phyloP scores from a whole-genome alignment of 2,113 vertebrate species.

The Dendrocopos noguchii region DNA sequence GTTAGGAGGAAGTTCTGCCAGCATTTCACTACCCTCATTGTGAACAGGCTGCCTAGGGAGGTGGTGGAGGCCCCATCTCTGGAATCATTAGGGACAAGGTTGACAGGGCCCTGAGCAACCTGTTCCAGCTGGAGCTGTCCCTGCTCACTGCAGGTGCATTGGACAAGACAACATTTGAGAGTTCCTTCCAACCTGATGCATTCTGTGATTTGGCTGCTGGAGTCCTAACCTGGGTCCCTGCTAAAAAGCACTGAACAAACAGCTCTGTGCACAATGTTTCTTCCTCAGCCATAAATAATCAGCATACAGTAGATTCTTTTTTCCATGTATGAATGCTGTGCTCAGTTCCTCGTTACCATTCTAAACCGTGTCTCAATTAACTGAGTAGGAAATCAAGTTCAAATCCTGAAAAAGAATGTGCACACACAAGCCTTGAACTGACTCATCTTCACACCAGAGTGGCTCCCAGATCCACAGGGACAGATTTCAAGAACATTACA shows the following conservation, averaged over 20 bases:
- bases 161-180: too few species aligned
- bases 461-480: background rate
- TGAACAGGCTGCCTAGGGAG: too few species aligned
- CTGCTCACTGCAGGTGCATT: too few species aligned
- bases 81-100: too few species aligned
- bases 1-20: too few species aligned
- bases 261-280: background rate
- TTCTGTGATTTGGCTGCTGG: background rate
- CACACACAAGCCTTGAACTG: background rate
- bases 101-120: too few species aligned
- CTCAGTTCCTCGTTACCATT: background rate
- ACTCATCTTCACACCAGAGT: background rate
- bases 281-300: background rate
- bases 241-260: background rate
- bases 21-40: too few species aligned
- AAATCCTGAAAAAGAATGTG: background rate
- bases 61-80: too few species aligned
- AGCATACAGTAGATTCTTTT: background rate
- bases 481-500: background rate
- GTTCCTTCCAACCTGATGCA: too few species aligned
- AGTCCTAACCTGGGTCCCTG: background rate
- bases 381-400: background rate
- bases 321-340: background rate
- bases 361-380: background rate
- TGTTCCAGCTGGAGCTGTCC: too few species aligned